Percentiles rank a stretch among this genome's conserved stretches.
These are phyloP conservation scores for Yponomeuta evonymella DNA, from an alignment of 2,888 invertebrate species.

Conservation along the genomic window DNA sequence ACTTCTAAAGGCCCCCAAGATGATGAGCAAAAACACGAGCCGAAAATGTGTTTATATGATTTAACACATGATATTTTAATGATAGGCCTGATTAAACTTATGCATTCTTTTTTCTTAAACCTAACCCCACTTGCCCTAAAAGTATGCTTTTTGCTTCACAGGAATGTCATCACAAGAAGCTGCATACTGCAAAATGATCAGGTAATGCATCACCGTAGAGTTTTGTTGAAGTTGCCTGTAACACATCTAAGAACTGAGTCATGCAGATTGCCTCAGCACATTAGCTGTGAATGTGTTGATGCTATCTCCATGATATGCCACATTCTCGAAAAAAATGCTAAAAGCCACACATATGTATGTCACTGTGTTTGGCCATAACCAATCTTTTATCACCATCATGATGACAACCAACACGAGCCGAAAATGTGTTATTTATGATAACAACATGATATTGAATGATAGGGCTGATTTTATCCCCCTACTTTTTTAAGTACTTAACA, in stretches of 20 bases:
- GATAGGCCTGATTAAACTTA: conserved; percentile 49
- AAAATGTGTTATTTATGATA: conserved; percentile 18
- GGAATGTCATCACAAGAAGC: conserved; percentile 10
- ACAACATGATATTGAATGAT: conserved; percentile 21
- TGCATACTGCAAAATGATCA: too few species aligned
- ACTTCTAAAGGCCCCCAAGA: conserved; percentile 15
- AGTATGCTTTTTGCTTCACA: conserved; percentile 19
- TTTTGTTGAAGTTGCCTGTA: too few species aligned
- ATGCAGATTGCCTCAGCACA: too few species aligned
- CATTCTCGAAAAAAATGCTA: too few species aligned
- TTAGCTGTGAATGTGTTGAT: too few species aligned
- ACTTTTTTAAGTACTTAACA: background rate
- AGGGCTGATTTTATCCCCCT: conserved; percentile 17
- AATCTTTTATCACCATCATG: conserved; percentile 4
- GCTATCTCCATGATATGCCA: too few species aligned
- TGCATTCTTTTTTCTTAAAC: background rate
- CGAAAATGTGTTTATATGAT: conserved; percentile 59
- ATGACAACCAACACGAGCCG: conserved; percentile 20
- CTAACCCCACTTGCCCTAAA: conserved; percentile 1
- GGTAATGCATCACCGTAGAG: too few species aligned
- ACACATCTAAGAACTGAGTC: too few species aligned
- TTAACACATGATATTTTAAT: conserved; percentile 53
- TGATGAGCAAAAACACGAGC: conserved; percentile 66
- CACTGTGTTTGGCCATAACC: background rate
- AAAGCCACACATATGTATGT: too few species aligned